Evolutionary conservation across 2,797 vertebrate genomes (phyloP).

Genomic region (Sparus aurata): DNA sequence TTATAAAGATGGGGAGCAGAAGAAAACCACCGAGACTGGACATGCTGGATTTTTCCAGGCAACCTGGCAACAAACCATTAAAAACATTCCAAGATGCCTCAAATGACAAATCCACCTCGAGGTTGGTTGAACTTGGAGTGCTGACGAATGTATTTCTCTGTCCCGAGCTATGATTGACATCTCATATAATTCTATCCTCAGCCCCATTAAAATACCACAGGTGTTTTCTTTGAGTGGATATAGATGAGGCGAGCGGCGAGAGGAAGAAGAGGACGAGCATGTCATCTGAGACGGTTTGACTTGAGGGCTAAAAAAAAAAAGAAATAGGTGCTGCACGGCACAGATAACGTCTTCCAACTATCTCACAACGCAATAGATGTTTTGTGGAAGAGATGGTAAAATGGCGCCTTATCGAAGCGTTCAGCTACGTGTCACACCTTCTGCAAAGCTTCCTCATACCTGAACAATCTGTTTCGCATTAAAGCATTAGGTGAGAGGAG

Average conservation of each 20-base stretch:
- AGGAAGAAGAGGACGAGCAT: conserved; percentile 26
- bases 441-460: conserved; percentile 19
- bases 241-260: conserved; percentile 33
- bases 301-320: conserved; percentile 3
- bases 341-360: conserved; percentile 11
- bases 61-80: conserved; percentile 37
- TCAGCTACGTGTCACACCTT: conserved; percentile 14
- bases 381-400: conserved; percentile 11
- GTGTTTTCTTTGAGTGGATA: conserved; percentile 38
- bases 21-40: conserved; percentile 7
- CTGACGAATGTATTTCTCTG: conserved; percentile 49
- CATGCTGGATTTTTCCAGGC: conserved; percentile 13
- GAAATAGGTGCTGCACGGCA: background rate
- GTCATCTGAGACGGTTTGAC: conserved; percentile 18
- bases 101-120: conserved; percentile 34
- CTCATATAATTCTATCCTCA: conserved; percentile 66
- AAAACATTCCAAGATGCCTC: conserved; percentile 38
- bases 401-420: background rate
- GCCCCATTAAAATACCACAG: conserved; percentile 50
- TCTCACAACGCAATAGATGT: conserved; percentile 8
- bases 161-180: conserved; percentile 56
- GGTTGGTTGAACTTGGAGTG: conserved; percentile 29
- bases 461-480: conserved; percentile 47
- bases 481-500: conserved; percentile 1
- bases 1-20: background rate